These are phyloP conservation scores for Maccullochella peelii DNA, from an alignment of 2,113 vertebrate genomes.

Conservation along the genomic window DNA sequence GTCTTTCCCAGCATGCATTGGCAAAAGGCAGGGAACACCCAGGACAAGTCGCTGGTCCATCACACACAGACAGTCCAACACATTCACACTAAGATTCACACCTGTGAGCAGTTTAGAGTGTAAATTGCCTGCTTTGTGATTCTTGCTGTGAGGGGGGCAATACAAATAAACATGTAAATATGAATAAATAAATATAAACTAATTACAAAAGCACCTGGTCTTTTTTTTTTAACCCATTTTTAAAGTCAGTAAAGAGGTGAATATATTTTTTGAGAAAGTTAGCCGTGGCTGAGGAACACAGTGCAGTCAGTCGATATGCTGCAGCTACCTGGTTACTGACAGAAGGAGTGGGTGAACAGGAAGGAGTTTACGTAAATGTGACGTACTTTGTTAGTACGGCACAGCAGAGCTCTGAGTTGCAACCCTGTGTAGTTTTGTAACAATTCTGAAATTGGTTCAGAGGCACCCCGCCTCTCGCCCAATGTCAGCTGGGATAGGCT, in stretches of 20 bases:
- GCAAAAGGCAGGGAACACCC: constrained; percentile 9
- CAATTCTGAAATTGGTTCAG: too few species aligned
- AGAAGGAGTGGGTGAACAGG: neutral
- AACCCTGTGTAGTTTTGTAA: too few species aligned
- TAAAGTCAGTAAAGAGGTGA: neutral
- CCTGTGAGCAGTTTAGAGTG: neutral
- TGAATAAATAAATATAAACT: neutral
- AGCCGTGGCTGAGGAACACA: neutral
- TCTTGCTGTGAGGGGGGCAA: neutral
- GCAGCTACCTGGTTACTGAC: neutral
- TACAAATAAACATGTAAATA: neutral
- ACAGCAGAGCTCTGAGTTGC: too few species aligned
- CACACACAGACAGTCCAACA: constrained; percentile 23
- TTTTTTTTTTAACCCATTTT: neutral
- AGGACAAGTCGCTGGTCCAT: constrained; percentile 13
- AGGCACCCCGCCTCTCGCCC: too few species aligned
- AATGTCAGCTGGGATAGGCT: too few species aligned
- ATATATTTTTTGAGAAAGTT: neutral
- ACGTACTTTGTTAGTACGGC: too few species aligned
- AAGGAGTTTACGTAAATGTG: neutral
- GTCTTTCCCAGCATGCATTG: constrained; percentile 15
- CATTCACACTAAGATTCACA: constrained; percentile 41
- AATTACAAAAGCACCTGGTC: neutral
- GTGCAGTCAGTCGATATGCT: neutral
- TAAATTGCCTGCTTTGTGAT: neutral